Evolutionary conservation across 2,888 invertebrate genomes (phyloP).

Genomic region (Oegoconia quadripuncta): DNA sequence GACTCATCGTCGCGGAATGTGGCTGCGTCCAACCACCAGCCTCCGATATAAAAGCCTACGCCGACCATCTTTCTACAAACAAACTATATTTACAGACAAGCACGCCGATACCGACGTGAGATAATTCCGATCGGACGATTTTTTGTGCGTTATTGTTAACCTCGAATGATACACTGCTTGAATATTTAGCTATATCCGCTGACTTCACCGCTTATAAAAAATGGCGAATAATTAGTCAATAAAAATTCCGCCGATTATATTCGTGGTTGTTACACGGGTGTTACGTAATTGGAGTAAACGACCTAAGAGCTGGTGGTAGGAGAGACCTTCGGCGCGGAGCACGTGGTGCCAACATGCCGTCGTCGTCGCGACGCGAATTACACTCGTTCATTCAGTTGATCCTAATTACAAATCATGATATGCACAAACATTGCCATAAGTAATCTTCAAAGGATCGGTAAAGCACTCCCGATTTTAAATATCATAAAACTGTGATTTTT

Average conservation of each 20-base stretch:
- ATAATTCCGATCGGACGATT: conserved; percentile 54
- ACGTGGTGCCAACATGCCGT: conserved; percentile 10
- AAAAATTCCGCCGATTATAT: conserved; percentile 77
- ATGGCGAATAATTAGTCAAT: conserved; percentile 77
- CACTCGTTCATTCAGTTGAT: neutral
- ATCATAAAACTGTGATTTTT: neutral
- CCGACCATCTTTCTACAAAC: conserved; percentile 3
- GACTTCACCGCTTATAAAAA: conserved; percentile 74
- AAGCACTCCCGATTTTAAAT: neutral
- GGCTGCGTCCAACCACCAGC: conserved; percentile 50
- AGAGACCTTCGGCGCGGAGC: conserved; percentile 29
- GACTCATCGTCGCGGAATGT: conserved; percentile 70
- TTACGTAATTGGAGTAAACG: conserved; percentile 78
- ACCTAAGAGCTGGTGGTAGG: conserved; percentile 65
- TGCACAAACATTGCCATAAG: too few relatives aligned
- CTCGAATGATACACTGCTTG: conserved; percentile 76
- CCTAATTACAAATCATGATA: neutral
- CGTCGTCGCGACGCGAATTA: neutral
- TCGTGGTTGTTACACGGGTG: conserved; percentile 68
- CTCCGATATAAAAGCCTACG: conserved; percentile 26
- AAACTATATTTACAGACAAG: conserved; percentile 20
- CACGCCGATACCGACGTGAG: conserved; percentile 59
- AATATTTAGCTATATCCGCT: conserved; percentile 79
- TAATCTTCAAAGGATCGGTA: neutral
- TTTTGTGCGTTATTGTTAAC: conserved; percentile 73